Conservation (phyloP, 2,113 vertebrate genomes). For the Mirounga angustirostris region DNA sequence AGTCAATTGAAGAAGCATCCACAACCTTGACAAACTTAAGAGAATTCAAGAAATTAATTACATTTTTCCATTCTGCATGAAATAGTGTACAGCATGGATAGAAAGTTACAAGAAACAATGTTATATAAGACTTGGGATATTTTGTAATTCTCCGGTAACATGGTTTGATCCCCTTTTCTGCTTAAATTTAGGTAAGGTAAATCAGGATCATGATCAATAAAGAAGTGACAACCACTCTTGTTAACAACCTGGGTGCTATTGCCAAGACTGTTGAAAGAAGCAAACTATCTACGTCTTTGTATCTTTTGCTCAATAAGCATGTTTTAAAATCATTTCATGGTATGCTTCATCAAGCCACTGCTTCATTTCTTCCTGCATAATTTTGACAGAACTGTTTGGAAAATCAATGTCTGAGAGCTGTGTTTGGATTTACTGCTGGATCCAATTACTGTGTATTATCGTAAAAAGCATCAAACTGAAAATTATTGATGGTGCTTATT, state of each 20-base stretch:
- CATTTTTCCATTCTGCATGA: background rate
- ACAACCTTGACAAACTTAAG: background rate
- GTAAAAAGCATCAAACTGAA: constrained; percentile 88
- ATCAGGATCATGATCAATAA: background rate
- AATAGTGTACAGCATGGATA: background rate
- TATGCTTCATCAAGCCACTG: constrained; percentile 81
- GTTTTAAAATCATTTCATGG: constrained; percentile 80
- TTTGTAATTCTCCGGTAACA: background rate
- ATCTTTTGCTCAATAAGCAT: constrained; percentile 79
- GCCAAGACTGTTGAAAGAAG: constrained; percentile 69
- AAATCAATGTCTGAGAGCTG: constrained; percentile 86
- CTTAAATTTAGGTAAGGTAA: background rate
- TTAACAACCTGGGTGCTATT: background rate
- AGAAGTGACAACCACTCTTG: background rate
- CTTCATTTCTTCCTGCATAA: constrained; percentile 85
- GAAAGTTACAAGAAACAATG: background rate
- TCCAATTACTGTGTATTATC: constrained; percentile 87
- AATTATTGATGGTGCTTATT: constrained; percentile 86
- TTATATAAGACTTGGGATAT: background rate
- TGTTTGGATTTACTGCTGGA: constrained; percentile 88
- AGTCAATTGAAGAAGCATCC: background rate
- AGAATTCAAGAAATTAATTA: background rate
- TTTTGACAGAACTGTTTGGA: constrained; percentile 83
- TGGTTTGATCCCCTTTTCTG: background rate
- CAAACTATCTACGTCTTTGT: constrained; percentile 62